Conservation (phyloP, 2,888 invertebrate species). For the Mylabris sibirica region DNA sequence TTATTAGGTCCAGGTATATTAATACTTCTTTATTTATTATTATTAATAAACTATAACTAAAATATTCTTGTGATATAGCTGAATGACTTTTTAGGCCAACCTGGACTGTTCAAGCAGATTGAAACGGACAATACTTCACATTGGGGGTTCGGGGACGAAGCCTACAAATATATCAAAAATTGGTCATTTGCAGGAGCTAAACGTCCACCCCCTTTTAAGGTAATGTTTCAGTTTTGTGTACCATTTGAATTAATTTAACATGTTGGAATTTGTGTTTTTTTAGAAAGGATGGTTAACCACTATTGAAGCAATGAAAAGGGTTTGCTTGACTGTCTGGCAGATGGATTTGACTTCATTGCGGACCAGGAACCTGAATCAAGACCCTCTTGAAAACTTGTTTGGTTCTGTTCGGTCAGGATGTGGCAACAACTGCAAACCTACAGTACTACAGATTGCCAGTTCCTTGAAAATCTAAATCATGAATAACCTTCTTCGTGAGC, state of each 20-base stretch:
- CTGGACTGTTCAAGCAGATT: background rate
- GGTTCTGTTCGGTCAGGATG: background rate
- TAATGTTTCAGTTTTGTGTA: background rate
- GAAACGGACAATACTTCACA: too few species aligned
- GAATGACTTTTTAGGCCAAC: too few species aligned
- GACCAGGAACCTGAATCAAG: background rate
- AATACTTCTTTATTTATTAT: too few species aligned
- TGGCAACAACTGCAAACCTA: slow-evolving; percentile 14
- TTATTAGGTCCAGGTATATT: background rate
- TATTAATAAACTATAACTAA: too few species aligned
- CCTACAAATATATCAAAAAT: background rate
- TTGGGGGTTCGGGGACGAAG: background rate
- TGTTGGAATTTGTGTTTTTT: background rate
- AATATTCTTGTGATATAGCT: too few species aligned
- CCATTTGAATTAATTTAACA: background rate
- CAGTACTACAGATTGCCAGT: background rate
- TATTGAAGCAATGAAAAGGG: slow-evolving; percentile 11
- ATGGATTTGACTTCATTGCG: too few species aligned
- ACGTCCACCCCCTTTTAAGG: background rate
- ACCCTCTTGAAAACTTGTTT: slow-evolving; percentile 15
- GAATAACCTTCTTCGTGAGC: background rate
- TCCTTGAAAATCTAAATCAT: slow-evolving; percentile 14
- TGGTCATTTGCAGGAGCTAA: background rate
- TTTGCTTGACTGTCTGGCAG: background rate
- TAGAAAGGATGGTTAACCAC: too few species aligned